Evolutionary conservation across 2,797 vertebrate species (phyloP).

Genomic region (Neosilurus hyrtlii): DNA sequence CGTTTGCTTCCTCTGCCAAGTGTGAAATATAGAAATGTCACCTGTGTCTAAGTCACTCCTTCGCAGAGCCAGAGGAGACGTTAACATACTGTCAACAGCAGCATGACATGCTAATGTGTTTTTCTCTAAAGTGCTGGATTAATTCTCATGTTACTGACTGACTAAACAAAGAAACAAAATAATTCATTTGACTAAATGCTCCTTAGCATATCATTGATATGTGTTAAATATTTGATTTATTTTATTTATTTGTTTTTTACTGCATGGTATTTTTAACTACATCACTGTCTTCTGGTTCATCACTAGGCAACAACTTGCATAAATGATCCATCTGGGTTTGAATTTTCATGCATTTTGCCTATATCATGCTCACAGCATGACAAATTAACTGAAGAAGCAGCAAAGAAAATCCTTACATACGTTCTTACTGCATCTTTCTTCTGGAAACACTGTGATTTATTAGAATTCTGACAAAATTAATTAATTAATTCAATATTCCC

Average conservation of each 20-base stretch:
- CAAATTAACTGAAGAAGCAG: constrained; percentile 15
- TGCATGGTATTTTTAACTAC: constrained; percentile 43
- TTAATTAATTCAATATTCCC: background rate
- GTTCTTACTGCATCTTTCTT: constrained; percentile 11
- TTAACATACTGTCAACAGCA: constrained; percentile 43
- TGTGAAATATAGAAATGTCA: constrained; percentile 59
- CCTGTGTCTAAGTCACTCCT: constrained; percentile 44
- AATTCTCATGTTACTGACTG: background rate
- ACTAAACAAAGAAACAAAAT: constrained; percentile 9
- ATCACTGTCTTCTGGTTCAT: constrained; percentile 36
- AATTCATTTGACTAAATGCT: background rate
- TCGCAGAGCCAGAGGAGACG: constrained; percentile 29
- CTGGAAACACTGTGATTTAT: background rate
- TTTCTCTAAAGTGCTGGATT: constrained; percentile 5
- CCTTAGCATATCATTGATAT: constrained; percentile 19
- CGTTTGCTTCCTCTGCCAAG: constrained; percentile 40
- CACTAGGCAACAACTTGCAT: constrained; percentile 54
- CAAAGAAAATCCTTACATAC: constrained; percentile 21
- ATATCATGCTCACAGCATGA: constrained; percentile 17
- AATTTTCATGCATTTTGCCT: constrained; percentile 42
- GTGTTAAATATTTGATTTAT: background rate
- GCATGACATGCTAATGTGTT: constrained; percentile 31
- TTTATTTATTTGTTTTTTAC: constrained; percentile 22
- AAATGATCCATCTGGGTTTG: constrained; percentile 50
- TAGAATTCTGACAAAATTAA: background rate